phyloP scores from a whole-genome alignment of 2,888 invertebrate species.

The Embidobia sp. region DNA sequence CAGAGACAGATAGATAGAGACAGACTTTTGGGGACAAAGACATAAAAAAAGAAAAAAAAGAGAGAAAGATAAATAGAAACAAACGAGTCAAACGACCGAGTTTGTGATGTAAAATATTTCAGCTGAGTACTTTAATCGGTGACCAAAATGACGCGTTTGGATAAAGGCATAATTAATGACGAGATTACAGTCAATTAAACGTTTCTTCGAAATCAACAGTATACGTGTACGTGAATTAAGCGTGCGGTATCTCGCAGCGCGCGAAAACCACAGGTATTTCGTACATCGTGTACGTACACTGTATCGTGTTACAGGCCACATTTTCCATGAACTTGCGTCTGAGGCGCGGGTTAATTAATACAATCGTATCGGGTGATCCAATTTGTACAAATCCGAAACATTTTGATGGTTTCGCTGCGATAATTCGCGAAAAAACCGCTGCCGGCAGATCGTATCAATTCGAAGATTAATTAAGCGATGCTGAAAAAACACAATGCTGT shows the following conservation, averaged over 20 bases:
- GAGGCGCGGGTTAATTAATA: slow-evolving; percentile 46
- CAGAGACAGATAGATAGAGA: too few species aligned
- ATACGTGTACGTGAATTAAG: slow-evolving; percentile 13
- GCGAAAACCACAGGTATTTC: slow-evolving; percentile 59
- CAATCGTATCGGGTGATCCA: slow-evolving; percentile 46
- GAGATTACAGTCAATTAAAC: slow-evolving; percentile 35
- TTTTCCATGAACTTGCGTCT: slow-evolving; percentile 43
- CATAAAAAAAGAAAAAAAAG: too few species aligned
- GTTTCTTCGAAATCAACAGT: slow-evolving; percentile 37
- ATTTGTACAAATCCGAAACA: slow-evolving; percentile 46
- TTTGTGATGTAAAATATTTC: too few species aligned
- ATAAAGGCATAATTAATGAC: slow-evolving; percentile 20
- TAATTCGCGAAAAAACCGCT: slow-evolving; percentile 30
- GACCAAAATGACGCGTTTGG: slow-evolving; percentile 4
- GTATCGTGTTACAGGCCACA: slow-evolving; percentile 49
- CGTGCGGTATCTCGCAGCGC: slow-evolving; percentile 33
- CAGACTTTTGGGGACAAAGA: too few species aligned
- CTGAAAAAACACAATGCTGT: background rate
- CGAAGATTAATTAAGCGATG: slow-evolving; percentile 27
- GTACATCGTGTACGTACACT: slow-evolving; percentile 24
- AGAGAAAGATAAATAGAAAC: too few species aligned
- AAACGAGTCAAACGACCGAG: too few species aligned
- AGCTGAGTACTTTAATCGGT: slow-evolving; percentile 5
- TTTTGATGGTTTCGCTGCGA: slow-evolving; percentile 41
- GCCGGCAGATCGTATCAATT: slow-evolving; percentile 23